A percentile compares a stretch with the other conserved stretches of the same genome.
Conservation (phyloP, 2,888 invertebrate genomes). For the Beris chalybata region DNA sequence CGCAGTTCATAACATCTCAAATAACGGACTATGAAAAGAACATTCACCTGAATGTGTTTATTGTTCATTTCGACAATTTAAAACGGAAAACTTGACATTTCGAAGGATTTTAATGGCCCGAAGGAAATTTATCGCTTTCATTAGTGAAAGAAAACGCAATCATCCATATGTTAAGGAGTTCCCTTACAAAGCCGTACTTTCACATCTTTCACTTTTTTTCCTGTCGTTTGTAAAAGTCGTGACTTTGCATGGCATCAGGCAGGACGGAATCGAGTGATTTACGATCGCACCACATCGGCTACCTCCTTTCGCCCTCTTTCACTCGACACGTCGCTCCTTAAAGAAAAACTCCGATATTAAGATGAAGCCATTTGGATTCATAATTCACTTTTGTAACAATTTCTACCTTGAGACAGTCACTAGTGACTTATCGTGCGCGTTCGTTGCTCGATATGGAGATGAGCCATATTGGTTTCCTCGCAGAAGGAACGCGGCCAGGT, state of each 20-base stretch:
- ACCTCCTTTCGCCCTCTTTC: constrained; percentile 20
- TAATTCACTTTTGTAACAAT: constrained; percentile 23
- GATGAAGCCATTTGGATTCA: constrained; percentile 25
- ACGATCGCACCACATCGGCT: constrained; percentile 6
- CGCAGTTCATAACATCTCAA: no score
- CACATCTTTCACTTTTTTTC: constrained; percentile 9
- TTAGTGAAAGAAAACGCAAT: constrained; percentile 28
- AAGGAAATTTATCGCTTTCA: constrained; percentile 24
- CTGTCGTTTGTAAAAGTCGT: constrained; percentile 17
- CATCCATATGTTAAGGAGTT: constrained; percentile 26
- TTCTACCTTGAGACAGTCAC: constrained; percentile 5
- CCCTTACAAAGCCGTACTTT: constrained; percentile 13
- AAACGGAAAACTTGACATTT: constrained; percentile 24
- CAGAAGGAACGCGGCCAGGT: not conserved
- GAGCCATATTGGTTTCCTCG: constrained; percentile 27
- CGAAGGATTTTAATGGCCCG: constrained; percentile 1
- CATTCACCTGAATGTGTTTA: constrained; percentile 25
- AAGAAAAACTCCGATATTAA: not conserved
- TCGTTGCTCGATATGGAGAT: not conserved
- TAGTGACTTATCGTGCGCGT: constrained; percentile 13
- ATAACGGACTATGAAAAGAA: not conserved
- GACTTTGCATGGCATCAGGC: not conserved
- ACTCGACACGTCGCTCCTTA: constrained; percentile 23
- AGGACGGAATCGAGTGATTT: constrained; percentile 7
- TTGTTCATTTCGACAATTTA: constrained; percentile 22